Percentiles rank a stretch among this genome's conserved stretches.
These are phyloP conservation scores for Agrotis exclamationis DNA, from an alignment of 2,888 invertebrate species.

Conservation along the genomic window DNA sequence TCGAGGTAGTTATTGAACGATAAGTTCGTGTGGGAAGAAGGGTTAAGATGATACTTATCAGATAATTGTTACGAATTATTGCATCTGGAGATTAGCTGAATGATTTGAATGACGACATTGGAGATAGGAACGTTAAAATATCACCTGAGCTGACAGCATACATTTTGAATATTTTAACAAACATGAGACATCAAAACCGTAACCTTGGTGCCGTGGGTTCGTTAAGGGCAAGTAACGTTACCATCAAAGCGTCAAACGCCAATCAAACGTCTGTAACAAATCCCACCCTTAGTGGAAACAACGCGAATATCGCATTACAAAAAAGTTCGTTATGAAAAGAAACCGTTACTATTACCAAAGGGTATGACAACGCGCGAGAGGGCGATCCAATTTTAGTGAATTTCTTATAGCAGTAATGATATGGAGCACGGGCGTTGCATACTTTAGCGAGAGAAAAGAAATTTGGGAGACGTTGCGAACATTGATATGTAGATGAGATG, in stretches of 20 bases:
- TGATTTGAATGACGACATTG: conserved; percentile 49
- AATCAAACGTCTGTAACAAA: conserved; percentile 82
- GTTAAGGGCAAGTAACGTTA: conserved; percentile 79
- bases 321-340: conserved; percentile 90
- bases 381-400: conserved; percentile 89
- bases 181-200: conserved; percentile 53
- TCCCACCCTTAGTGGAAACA: conserved; percentile 88
- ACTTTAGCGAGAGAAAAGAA: conserved; percentile 88
- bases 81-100: conserved; percentile 78
- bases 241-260: conserved; percentile 81
- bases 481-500: conserved; percentile 90
- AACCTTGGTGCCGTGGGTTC: conserved; percentile 47
- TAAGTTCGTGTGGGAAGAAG: conserved; percentile 88
- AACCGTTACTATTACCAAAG: conserved; percentile 90
- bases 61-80: conserved; percentile 89
- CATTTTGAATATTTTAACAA: conserved; percentile 48
- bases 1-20: conserved; percentile 85
- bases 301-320: conserved; percentile 89
- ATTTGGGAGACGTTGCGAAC: conserved; percentile 86
- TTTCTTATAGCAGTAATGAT: conserved; percentile 87
- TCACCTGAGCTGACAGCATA: conserved; percentile 47
- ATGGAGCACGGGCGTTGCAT: conserved; percentile 90
- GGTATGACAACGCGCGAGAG: conserved; percentile 87
- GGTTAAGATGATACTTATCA: conserved; percentile 89
- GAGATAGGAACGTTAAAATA: conserved; percentile 54